Evolutionary conservation across 2,888 invertebrate genomes (phyloP).

Genomic region (Digitonthophagus gazella): DNA sequence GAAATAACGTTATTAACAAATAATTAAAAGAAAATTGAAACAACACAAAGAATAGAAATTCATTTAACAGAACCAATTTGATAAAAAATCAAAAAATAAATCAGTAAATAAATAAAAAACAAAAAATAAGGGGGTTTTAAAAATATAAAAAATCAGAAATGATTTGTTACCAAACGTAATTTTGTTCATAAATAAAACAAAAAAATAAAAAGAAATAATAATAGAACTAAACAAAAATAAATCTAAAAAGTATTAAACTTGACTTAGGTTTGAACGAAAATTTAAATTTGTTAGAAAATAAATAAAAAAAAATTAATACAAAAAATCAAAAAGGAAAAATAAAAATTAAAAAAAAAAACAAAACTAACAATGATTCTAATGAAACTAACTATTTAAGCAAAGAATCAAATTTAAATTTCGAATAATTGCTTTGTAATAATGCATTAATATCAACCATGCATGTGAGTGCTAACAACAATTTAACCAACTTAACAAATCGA

Average conservation of each 20-base stretch:
- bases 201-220: neutral
- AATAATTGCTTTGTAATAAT: neutral
- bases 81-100: too few species aligned
- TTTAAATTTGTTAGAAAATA: neutral
- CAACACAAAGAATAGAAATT: neutral
- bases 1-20: too few species aligned
- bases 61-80: too few species aligned
- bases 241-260: neutral
- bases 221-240: neutral
- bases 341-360: conserved; percentile 4
- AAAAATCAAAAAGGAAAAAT: neutral
- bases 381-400: neutral
- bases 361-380: neutral
- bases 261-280: neutral
- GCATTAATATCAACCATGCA: neutral
- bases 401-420: neutral
- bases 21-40: too few species aligned
- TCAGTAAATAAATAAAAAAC: too few species aligned
- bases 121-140: too few species aligned
- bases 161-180: neutral
- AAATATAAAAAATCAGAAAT: neutral
- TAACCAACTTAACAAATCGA: neutral
- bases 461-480: neutral
- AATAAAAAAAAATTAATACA: neutral
- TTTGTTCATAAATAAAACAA: neutral